Evolutionary conservation across 2,797 vertebrate species (phyloP).

Genomic region (Epinephelus coioides): DNA sequence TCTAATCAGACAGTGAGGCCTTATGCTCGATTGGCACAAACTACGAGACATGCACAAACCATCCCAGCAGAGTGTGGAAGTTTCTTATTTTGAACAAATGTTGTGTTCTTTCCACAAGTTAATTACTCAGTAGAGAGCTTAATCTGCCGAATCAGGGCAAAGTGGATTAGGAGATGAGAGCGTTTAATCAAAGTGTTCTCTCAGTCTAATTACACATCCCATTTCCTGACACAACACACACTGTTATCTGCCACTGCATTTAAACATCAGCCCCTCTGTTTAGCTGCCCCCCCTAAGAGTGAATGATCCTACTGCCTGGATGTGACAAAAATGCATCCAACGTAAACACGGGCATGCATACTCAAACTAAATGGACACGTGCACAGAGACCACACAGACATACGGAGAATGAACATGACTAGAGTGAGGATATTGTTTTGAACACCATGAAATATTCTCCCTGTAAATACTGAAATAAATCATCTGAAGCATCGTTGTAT

Average conservation of each 20-base stretch:
- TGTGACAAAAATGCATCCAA: constrained; percentile 41
- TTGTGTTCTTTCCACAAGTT: constrained; percentile 70
- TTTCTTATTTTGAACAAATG: constrained; percentile 76
- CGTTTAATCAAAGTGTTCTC: constrained; percentile 84
- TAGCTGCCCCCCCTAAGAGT: constrained; percentile 41
- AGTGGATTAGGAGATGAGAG: constrained; percentile 87
- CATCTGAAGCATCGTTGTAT: constrained; percentile 5
- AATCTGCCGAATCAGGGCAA: constrained; percentile 85
- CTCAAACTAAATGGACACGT: background rate
- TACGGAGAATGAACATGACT: constrained; percentile 8
- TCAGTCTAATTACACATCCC: constrained; percentile 83
- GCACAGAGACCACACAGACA: background rate
- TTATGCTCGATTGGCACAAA: constrained; percentile 45
- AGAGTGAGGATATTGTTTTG: background rate
- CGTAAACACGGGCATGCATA: constrained; percentile 5
- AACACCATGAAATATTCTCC: constrained; percentile 15
- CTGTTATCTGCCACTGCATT: constrained; percentile 71
- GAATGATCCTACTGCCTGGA: constrained; percentile 41
- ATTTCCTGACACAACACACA: constrained; percentile 78
- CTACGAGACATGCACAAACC: constrained; percentile 24
- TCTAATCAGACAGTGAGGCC: constrained; percentile 24
- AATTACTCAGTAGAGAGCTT: constrained; percentile 82
- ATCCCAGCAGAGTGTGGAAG: constrained; percentile 58
- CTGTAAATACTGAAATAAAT: constrained; percentile 37
- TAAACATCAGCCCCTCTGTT: constrained; percentile 61